These are phyloP conservation scores for Hippocampus comes DNA, from an alignment of 2,113 vertebrate species.

Conservation along the genomic window DNA sequence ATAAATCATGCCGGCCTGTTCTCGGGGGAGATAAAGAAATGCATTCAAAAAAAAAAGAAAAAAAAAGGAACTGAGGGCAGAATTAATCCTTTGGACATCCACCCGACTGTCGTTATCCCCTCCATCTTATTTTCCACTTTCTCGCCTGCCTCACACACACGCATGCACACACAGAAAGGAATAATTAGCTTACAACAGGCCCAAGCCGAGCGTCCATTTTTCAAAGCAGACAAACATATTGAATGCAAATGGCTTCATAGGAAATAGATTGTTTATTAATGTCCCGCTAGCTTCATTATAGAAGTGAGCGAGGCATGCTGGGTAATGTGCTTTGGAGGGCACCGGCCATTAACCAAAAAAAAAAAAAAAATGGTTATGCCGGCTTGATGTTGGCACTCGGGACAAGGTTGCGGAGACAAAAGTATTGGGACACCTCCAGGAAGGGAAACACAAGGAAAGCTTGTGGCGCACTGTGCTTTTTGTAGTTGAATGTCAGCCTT, in stretches of 20 bases:
- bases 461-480: too few relatives aligned
- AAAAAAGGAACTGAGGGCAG: conserved; percentile 67
- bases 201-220: conserved; percentile 67
- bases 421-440: too few relatives aligned
- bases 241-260: conserved; percentile 80
- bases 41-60: conserved; percentile 55
- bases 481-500: too few relatives aligned
- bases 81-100: conserved; percentile 74
- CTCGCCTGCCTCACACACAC: conserved; percentile 53
- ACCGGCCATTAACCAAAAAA: conserved; percentile 64
- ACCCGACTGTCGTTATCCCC: conserved; percentile 49
- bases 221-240: conserved; percentile 79
- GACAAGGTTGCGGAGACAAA: too few relatives aligned
- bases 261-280: conserved; percentile 82
- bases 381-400: background rate
- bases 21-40: conserved; percentile 56
- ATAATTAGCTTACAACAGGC: conserved; percentile 77
- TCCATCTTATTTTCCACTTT: conserved; percentile 53
- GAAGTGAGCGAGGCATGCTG: conserved; percentile 66
- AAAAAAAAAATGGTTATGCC: background rate
- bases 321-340: conserved; percentile 74
- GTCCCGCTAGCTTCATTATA: conserved; percentile 76
- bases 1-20: conserved; percentile 69
- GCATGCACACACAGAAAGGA: conserved; percentile 19
- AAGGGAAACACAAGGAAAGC: too few relatives aligned